Evolutionary conservation across 2,888 invertebrate species (phyloP).

Genomic region (Dromius quadrimaculatus): DNA sequence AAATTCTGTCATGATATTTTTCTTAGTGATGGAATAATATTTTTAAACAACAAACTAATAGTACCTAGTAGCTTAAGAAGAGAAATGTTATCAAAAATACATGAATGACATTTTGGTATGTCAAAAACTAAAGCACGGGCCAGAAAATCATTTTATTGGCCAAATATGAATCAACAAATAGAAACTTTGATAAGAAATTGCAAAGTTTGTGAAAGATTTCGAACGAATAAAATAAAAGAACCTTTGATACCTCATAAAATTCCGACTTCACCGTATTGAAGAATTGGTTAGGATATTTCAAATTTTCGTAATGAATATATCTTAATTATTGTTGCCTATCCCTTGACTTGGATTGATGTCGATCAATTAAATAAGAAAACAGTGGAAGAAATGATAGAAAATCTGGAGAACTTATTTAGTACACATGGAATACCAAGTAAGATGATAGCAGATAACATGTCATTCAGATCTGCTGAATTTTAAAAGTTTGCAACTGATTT

Average conservation of each 20-base stretch:
- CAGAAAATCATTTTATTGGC: background rate
- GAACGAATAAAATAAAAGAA: conserved; percentile 53
- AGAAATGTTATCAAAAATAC: background rate
- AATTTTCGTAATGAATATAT: conserved; percentile 44
- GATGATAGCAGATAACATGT: too few relatives aligned
- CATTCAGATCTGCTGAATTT: too few relatives aligned
- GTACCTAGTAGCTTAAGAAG: background rate
- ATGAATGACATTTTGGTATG: background rate
- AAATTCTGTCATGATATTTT: background rate
- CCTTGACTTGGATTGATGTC: conserved; percentile 51
- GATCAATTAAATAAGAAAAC: conserved; percentile 1
- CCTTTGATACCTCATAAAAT: conserved; percentile 53
- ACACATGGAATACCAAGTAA: background rate
- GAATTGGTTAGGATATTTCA: conserved; percentile 54
- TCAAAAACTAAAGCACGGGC: background rate
- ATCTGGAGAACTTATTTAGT: background rate
- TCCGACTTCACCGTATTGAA: conserved; percentile 53
- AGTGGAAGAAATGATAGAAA: background rate
- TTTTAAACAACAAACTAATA: background rate
- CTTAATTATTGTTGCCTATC: conserved; percentile 54
- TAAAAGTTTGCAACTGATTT: background rate
- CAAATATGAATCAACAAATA: conserved; percentile 58
- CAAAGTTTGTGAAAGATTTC: conserved; percentile 42
- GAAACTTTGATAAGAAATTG: conserved; percentile 53
- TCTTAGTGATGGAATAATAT: background rate